phyloP scores from a whole-genome alignment of 2,888 invertebrate genomes.

The Oxytorus armatus region DNA sequence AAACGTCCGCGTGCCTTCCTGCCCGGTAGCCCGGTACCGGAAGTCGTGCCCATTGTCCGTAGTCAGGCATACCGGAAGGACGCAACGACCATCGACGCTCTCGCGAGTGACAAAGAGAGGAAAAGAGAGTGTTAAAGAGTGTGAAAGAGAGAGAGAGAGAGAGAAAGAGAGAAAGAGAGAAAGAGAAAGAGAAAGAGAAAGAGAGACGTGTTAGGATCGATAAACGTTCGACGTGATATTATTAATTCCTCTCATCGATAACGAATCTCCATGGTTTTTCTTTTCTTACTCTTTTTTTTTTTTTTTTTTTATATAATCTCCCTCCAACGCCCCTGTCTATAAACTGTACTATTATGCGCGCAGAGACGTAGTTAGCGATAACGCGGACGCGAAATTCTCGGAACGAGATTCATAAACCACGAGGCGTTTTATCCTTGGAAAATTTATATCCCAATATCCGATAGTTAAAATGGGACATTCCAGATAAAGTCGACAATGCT shows the following conservation, averaged over 20 bases:
- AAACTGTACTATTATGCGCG: background rate
- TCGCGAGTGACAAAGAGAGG: conserved; percentile 22
- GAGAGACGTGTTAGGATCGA: conserved; percentile 56
- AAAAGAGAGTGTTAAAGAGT: conserved; percentile 25
- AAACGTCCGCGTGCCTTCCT: conserved; percentile 69
- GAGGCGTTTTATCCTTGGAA: conserved; percentile 45
- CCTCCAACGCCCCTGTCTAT: too few relatives aligned
- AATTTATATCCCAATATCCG: conserved; percentile 57
- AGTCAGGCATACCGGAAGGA: conserved; percentile 69
- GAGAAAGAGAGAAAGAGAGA: conserved; percentile 9
- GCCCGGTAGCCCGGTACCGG: conserved; percentile 67
- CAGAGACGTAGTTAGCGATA: conserved; percentile 23
- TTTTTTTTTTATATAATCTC: background rate
- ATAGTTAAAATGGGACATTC: background rate
- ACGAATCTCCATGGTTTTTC: conserved; percentile 55
- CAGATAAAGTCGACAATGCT: too few relatives aligned
- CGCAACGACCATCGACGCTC: conserved; percentile 65
- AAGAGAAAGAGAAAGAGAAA: conserved; percentile 4
- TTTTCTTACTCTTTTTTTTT: conserved; percentile 12
- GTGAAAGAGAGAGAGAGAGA: conserved; percentile 44
- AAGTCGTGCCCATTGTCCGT: conserved; percentile 68
- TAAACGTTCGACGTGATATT: conserved; percentile 61
- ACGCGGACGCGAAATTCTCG: conserved; percentile 52
- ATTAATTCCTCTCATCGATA: conserved; percentile 61
- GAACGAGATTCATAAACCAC: conserved; percentile 29